Evolutionary conservation across 2,113 vertebrate species (phyloP), one percentile per base, ranked within the genome.

Genomic region (Chlamydotis undulata): DNA sequence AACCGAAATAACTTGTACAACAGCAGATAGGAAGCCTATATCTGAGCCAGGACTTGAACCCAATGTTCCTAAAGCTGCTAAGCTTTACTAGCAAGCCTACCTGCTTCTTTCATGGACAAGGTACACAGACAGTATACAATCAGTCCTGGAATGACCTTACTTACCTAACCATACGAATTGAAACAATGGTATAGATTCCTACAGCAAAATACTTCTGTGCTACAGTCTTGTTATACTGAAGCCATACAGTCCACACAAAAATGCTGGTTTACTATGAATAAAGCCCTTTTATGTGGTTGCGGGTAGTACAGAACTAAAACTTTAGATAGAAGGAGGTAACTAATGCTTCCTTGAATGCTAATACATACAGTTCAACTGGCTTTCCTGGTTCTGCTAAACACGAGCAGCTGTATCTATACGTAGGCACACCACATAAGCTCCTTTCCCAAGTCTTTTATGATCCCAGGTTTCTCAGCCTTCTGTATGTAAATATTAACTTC

Each of bases 1-100:
- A 91, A 91, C 35, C 9, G 64, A 96, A 96, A 61, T 80, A 82
- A 91, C 47, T 85, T 87, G 39, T 79, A 76, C 53, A 95, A 64
- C 49, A 93, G 77, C 70, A 76, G 67, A 75, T 60, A 76, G 61
- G 26, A 91, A 78, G 61, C 29, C 60, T 89, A 29, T 64, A 39
- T 43, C 77, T 68, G 59, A 77, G 79, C 75, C 79, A 77, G 60
- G 64, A 67, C 43, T 56, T 67, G 23, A 90, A 63, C 37, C n/a
- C 47, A 24, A 9, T 19, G 19, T 61, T 92, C 67, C 56, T 61
- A 87, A 95, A 82, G 21, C 35, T 84, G 39, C 43, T 79, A 59
- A 60, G 37, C 22, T 67, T 88, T 19, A 79, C 74, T 29, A 65
- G 64, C 22, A 82, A 95, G 63, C 13, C 45, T 78, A 63, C 12